Evolutionary conservation across 2,797 vertebrate species (phyloP).

Genomic region (Parauchenoglanis ngamensis): DNA sequence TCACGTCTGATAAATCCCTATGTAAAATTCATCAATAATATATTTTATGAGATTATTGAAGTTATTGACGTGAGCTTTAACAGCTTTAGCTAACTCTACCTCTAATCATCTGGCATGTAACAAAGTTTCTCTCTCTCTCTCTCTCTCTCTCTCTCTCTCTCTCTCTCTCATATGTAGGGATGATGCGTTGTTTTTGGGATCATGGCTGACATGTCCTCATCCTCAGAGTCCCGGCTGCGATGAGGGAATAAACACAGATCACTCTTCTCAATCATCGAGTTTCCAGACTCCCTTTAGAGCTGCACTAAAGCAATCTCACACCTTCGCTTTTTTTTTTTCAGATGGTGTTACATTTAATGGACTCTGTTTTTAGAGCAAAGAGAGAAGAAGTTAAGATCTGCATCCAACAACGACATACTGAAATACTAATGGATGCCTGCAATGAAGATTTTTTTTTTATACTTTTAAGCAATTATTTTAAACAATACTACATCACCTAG

Average conservation of each 20-base stretch:
- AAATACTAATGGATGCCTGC: not conserved
- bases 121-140: not conserved
- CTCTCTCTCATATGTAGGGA: not conserved
- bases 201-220: slow-evolving; percentile 46
- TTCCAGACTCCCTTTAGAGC: slow-evolving; percentile 58
- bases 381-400: not conserved
- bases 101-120: not conserved
- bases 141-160: no score
- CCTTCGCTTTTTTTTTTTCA: not conserved
- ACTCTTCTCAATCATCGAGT: slow-evolving; percentile 48
- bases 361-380: not conserved
- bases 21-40: not conserved
- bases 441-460: not conserved
- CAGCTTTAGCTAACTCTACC: not conserved
- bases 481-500: not conserved
- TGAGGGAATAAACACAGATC: slow-evolving; percentile 53
- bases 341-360: slow-evolving; percentile 11
- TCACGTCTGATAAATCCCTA: not conserved
- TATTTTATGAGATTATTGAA: slow-evolving; percentile 6
- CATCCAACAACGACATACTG: not conserved
- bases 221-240: slow-evolving; percentile 40
- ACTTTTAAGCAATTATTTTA: not conserved
- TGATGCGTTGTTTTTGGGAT: slow-evolving; percentile 44
- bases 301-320: slow-evolving; percentile 43
- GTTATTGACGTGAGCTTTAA: not conserved